Conservation (phyloP, 2,888 invertebrate species). For the Microctonus brassicae region DNA sequence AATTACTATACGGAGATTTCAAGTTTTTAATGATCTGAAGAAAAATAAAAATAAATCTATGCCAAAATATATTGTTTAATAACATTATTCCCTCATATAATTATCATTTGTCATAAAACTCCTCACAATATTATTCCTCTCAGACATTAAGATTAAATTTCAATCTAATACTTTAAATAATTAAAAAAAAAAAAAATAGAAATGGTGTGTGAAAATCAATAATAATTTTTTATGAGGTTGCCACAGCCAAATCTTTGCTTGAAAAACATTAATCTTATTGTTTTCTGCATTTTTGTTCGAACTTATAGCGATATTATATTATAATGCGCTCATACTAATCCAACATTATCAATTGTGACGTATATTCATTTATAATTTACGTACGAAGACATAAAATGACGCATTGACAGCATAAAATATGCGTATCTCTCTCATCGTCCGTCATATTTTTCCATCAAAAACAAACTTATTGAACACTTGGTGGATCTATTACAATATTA, state of each 20-base stretch:
- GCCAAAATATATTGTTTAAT: background rate
- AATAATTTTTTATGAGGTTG: slow-evolving; percentile 56
- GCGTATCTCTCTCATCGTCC: slow-evolving; percentile 1
- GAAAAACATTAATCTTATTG: slow-evolving; percentile 43
- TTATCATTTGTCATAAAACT: slow-evolving; percentile 33
- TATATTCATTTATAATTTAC: background rate
- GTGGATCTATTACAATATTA: slow-evolving; percentile 56
- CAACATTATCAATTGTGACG: background rate
- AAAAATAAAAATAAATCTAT: background rate
- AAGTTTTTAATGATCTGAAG: background rate
- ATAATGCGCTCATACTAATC: background rate
- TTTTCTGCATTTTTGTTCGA: slow-evolving; percentile 26
- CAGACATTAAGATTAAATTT: slow-evolving; percentile 32
- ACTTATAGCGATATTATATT: background rate
- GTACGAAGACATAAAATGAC: background rate
- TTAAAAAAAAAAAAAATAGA: slow-evolving; percentile 49
- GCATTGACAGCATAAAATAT: background rate
- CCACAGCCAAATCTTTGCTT: slow-evolving; percentile 64
- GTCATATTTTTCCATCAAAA: slow-evolving; percentile 36
- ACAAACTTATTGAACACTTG: slow-evolving; percentile 63
- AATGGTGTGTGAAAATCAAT: slow-evolving; percentile 51
- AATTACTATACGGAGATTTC: background rate
- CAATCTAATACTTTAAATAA: slow-evolving; percentile 44
- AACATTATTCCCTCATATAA: background rate
- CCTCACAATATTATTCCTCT: slow-evolving; percentile 32